phyloP scores from a whole-genome alignment of 2,797 vertebrate species.

The Prionace glauca region DNA sequence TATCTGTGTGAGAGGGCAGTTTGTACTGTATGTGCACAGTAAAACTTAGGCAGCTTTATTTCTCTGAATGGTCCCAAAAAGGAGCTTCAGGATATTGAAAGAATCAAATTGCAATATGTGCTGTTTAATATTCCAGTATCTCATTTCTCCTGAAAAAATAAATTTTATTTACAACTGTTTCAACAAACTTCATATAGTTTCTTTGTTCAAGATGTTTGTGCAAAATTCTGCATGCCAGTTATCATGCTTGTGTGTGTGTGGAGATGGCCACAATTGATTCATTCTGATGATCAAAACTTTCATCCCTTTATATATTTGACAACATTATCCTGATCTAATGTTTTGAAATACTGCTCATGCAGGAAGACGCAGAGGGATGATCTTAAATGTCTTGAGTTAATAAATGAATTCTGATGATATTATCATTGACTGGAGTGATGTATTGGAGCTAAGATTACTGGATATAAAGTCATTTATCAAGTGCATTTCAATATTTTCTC shows the following conservation, averaged over 20 bases:
- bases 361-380: too few species aligned
- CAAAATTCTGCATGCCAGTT: neutral
- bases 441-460: neutral
- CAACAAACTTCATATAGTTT: neutral
- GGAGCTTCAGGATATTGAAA: neutral
- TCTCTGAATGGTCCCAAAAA: neutral
- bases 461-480: neutral
- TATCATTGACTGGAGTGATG: neutral
- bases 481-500: neutral
- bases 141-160: neutral
- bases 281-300: conserved; percentile 8
- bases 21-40: neutral
- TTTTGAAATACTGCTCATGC: neutral
- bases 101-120: neutral
- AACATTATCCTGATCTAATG: too few species aligned
- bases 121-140: neutral
- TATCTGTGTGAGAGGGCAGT: too few species aligned
- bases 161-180: neutral
- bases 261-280: neutral
- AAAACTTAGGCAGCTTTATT: neutral
- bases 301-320: neutral
- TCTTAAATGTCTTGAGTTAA: neutral
- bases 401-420: neutral
- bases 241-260: neutral
- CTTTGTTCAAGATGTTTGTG: neutral